Evolutionary conservation across 2,113 vertebrate species (phyloP).

Genomic region (Cyprinodon tularosa): DNA sequence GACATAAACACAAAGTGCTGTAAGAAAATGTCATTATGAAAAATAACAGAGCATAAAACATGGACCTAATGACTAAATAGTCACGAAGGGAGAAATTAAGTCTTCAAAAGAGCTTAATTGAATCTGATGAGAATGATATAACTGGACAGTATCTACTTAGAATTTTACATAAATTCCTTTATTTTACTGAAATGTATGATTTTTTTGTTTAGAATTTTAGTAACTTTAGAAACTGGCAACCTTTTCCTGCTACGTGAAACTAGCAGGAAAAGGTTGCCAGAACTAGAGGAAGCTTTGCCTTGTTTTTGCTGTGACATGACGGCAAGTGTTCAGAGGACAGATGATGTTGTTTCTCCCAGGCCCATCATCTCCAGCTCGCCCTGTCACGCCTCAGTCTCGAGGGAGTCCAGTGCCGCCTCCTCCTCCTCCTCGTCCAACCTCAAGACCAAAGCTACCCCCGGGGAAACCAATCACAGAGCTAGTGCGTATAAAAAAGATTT

Average conservation of each 20-base stretch:
- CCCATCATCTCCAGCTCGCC: slow-evolving; percentile 90
- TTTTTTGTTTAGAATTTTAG: not conserved
- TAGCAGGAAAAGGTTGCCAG: no score
- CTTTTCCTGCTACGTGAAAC: not conserved
- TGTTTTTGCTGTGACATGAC: slow-evolving; percentile 7
- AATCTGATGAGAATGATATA: no score
- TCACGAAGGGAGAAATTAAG: no score
- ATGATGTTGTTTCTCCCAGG: slow-evolving; percentile 75
- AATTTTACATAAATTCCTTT: no score
- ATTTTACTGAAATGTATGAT: no score
- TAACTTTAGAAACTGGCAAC: not conserved
- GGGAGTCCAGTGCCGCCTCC: slow-evolving; percentile 87
- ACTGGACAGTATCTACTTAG: no score
- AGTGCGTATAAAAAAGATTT: slow-evolving; percentile 74
- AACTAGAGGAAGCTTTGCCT: no score
- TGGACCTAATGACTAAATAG: no score
- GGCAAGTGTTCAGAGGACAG: slow-evolving; percentile 10
- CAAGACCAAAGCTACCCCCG: slow-evolving; percentile 91
- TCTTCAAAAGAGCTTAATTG: no score
- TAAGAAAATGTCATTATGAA: no score
- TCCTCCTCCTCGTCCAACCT: slow-evolving; percentile 87
- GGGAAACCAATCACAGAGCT: slow-evolving; percentile 90
- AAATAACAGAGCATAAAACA: no score
- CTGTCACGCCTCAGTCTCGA: slow-evolving; percentile 85
- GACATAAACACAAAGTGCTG: no score